Conservation (phyloP, 2,113 vertebrate genomes). For the Silurus glanis region DNA sequence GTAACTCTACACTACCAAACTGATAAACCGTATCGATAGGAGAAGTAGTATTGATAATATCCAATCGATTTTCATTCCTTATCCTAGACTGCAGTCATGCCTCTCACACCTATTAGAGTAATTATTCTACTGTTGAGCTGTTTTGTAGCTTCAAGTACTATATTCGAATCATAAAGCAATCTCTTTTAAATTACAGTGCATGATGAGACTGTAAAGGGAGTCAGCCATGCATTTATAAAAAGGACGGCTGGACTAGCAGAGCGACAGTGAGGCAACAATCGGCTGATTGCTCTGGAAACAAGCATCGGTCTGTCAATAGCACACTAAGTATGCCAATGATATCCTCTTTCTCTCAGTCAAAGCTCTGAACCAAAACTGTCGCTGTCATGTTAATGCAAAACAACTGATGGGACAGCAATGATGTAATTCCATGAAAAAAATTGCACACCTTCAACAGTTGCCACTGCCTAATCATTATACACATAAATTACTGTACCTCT, state of each 20-base stretch:
- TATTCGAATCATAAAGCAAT: slow-evolving; percentile 45
- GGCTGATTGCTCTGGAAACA: slow-evolving; percentile 39
- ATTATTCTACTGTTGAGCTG: slow-evolving; percentile 23
- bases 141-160: slow-evolving; percentile 27
- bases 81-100: slow-evolving; percentile 1
- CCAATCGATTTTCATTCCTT: neutral
- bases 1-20: neutral
- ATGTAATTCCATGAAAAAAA: neutral
- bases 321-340: slow-evolving; percentile 35
- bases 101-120: slow-evolving; percentile 21
- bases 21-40: neutral
- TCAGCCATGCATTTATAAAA: slow-evolving; percentile 40
- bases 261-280: slow-evolving; percentile 25
- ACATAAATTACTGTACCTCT: neutral
- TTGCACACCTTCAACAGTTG: neutral
- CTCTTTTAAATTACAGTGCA: slow-evolving; percentile 38
- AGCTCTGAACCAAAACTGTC: neutral
- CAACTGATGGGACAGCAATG: neutral
- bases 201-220: slow-evolving; percentile 40
- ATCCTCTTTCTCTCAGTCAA: neutral
- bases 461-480: neutral
- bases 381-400: neutral
- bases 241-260: slow-evolving; percentile 35
- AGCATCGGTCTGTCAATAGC: slow-evolving; percentile 12
- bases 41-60: neutral